These are phyloP conservation scores for Notechis scutatus DNA, from an alignment of 2,113 vertebrate genomes.

Conservation along the genomic window DNA sequence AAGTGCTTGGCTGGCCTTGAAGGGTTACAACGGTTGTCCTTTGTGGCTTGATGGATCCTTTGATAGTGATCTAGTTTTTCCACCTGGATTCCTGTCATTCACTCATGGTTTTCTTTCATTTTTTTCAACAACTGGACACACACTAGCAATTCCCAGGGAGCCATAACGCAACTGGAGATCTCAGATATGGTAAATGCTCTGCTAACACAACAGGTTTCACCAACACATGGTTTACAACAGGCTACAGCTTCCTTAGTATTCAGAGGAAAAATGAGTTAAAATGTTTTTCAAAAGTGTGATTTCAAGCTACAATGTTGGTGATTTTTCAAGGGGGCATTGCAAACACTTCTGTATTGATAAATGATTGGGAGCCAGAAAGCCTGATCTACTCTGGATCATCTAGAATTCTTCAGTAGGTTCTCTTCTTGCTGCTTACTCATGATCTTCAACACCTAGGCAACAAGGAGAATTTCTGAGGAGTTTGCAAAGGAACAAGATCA, in stretches of 20 bases:
- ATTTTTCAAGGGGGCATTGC: not conserved
- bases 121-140: not conserved
- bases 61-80: not conserved
- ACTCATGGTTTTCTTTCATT: not conserved
- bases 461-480: no score
- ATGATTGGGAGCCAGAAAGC: not conserved
- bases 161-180: not conserved
- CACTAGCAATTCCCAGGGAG: not conserved
- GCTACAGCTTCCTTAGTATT: not conserved
- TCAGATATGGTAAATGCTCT: not conserved
- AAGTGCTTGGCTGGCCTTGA: not conserved
- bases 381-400: not conserved
- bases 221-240: not conserved
- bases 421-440: not conserved
- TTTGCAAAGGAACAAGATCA: not conserved
- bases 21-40: not conserved
- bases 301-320: not conserved
- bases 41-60: not conserved
- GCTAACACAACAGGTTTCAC: not conserved
- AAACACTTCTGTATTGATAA: not conserved
- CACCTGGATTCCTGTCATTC: not conserved
- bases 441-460: not conserved
- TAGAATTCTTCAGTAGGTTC: not conserved
- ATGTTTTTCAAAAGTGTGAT: not conserved
- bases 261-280: not conserved